Conservation (phyloP, 2,113 vertebrate genomes). For the Coryphaenoides rupestris region DNA sequence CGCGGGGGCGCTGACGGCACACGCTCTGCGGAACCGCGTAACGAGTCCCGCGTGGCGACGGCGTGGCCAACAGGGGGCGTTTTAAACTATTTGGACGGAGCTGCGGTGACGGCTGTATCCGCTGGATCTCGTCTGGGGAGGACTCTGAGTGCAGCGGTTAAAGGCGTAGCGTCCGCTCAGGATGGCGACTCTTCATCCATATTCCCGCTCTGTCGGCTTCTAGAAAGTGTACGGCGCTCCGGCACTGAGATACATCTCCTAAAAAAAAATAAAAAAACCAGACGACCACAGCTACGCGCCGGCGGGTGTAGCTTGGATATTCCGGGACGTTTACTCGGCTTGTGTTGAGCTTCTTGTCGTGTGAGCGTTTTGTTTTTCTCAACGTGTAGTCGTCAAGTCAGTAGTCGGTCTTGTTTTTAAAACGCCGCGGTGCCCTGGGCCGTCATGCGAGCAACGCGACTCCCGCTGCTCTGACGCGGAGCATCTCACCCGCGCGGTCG, state of each 20-base stretch:
- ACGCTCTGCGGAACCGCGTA: conserved; percentile 13
- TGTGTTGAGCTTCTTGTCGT: conserved; percentile 45
- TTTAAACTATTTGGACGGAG: not conserved
- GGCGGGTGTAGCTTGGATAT: conserved; percentile 25
- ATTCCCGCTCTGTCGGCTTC: conserved; percentile 13
- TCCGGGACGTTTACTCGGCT: conserved; percentile 62
- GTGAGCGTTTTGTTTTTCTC: not conserved
- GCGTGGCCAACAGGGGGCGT: conserved; percentile 32
- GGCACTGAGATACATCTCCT: conserved; percentile 9
- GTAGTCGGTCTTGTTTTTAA: too few relatives aligned
- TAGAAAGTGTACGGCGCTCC: conserved; percentile 16
- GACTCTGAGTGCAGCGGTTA: conserved; percentile 45
- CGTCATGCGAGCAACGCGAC: too few relatives aligned
- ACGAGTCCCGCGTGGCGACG: not conserved
- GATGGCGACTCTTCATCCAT: conserved; percentile 40
- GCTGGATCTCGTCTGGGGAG: conserved; percentile 28
- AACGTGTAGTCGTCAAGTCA: conserved; percentile 28
- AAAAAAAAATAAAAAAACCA: too few relatives aligned
- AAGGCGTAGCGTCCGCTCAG: conserved; percentile 49
- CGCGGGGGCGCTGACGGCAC: not conserved
- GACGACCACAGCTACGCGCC: conserved; percentile 16
- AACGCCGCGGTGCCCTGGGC: conserved; percentile 31
- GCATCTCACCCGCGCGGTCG: not conserved
- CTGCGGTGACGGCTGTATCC: too few relatives aligned
- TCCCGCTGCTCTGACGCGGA: too few relatives aligned